A percentile compares a stretch with the other conserved stretches of the same genome.
Conservation (phyloP, 2,797 vertebrate genomes). For the Darevskia mixta region DNA sequence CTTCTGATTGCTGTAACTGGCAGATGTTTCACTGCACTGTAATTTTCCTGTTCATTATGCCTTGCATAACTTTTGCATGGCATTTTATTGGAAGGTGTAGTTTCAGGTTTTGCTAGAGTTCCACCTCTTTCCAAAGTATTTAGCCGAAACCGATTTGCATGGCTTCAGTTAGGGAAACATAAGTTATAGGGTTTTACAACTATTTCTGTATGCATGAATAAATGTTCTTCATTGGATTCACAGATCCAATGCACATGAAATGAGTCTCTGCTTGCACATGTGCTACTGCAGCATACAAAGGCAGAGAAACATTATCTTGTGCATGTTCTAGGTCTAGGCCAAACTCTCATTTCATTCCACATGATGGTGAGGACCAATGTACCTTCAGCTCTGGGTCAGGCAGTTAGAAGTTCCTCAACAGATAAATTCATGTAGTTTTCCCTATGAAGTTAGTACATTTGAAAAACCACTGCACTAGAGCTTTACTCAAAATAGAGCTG, state of each 20-base stretch:
- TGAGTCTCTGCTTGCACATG: neutral
- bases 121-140: neutral
- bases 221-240: neutral
- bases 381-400: neutral
- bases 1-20: neutral
- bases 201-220: neutral
- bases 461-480: neutral
- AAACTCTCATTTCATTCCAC: neutral
- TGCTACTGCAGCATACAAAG: neutral
- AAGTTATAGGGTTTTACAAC: neutral
- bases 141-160: neutral
- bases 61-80: neutral
- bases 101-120: neutral
- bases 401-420: neutral
- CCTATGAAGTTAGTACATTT: neutral
- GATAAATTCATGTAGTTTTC: neutral
- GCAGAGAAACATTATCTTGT: no score
- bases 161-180: neutral
- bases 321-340: neutral
- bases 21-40: neutral
- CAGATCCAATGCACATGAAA: neutral
- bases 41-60: slow-evolving; percentile 18
- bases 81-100: slow-evolving; percentile 3
- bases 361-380: neutral
- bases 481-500: neutral